A percentile compares a stretch with the other conserved stretches of the same genome.
phyloP scores from a whole-genome alignment of 2,113 vertebrate genomes.

The Elephantulus edwardii region DNA sequence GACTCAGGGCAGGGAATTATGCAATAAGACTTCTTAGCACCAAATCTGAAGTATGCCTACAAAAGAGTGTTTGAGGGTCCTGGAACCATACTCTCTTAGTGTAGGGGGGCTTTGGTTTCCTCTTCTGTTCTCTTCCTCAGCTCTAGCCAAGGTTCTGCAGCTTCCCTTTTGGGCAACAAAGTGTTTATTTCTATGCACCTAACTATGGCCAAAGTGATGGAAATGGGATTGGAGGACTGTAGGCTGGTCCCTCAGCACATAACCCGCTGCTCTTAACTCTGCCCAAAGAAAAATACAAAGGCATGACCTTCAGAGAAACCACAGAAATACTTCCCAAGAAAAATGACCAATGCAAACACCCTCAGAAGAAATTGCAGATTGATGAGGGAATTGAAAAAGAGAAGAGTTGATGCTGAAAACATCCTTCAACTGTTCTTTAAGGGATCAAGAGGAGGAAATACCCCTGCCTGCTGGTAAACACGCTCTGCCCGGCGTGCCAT shows the following conservation, averaged over 20 bases:
- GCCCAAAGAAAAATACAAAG: not conserved
- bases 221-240: not conserved
- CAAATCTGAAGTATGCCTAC: not conserved
- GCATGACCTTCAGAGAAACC: conserved; percentile 45
- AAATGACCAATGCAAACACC: conserved; percentile 37
- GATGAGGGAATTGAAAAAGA: conserved; percentile 58
- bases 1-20: not conserved
- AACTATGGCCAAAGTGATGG: not conserved
- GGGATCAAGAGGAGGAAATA: conserved; percentile 62
- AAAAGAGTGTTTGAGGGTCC: not conserved
- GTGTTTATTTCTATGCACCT: not conserved
- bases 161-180: not conserved
- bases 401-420: conserved; percentile 67
- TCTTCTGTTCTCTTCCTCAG: not conserved
- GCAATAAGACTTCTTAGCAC: not conserved
- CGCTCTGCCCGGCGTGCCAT: conserved; percentile 49
- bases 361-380: conserved; percentile 71
- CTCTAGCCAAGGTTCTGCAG: not conserved
- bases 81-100: not conserved
- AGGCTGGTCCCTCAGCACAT: not conserved
- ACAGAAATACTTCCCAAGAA: conserved; percentile 5
- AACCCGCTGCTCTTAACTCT: not conserved
- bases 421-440: conserved; percentile 64
- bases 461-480: conserved; percentile 62
- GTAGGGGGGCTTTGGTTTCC: not conserved